Percentiles rank a stretch among this genome's conserved stretches.
Conservation (phyloP, 1,140 invertebrate genomes). For the Pseudomyrmex sp. region DNA sequence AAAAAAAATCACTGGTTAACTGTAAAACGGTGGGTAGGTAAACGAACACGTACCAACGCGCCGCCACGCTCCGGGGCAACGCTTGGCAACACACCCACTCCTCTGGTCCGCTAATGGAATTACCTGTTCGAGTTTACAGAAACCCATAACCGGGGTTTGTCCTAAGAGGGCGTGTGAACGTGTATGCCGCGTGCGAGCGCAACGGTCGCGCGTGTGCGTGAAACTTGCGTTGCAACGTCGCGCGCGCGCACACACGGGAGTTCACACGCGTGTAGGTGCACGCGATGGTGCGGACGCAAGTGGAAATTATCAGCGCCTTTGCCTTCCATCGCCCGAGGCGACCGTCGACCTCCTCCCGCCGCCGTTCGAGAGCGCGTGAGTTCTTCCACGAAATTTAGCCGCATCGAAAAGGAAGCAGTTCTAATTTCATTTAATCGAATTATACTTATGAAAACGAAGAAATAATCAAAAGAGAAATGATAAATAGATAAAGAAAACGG, state of each 20-base stretch:
- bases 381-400: conserved; percentile 22
- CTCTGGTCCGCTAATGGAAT: conserved; percentile 70
- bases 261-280: conserved; percentile 54
- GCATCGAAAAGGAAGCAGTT: background rate
- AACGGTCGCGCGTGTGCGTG: background rate
- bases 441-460: too few species aligned
- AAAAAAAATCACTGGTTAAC: conserved; percentile 68
- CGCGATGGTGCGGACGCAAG: conserved; percentile 48
- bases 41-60: conserved; percentile 39
- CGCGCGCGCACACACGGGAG: background rate
- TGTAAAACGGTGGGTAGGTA: conserved; percentile 67
- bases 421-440: conserved; percentile 9
- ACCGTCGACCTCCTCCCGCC: conserved; percentile 65
- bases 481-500: too few species aligned
- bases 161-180: conserved; percentile 72
- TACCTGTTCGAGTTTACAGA: conserved; percentile 75
- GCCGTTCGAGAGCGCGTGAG: conserved; percentile 18
- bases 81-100: conserved; percentile 70
- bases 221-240: conserved; percentile 1
- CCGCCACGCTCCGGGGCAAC: conserved; percentile 43
- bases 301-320: conserved; percentile 71
- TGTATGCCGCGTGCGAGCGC: conserved; percentile 3
- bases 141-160: conserved; percentile 74
- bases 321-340: conserved; percentile 65
- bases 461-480: too few species aligned